Conservation (phyloP, 2,888 invertebrate species). For the Mimachlamys varia region DNA sequence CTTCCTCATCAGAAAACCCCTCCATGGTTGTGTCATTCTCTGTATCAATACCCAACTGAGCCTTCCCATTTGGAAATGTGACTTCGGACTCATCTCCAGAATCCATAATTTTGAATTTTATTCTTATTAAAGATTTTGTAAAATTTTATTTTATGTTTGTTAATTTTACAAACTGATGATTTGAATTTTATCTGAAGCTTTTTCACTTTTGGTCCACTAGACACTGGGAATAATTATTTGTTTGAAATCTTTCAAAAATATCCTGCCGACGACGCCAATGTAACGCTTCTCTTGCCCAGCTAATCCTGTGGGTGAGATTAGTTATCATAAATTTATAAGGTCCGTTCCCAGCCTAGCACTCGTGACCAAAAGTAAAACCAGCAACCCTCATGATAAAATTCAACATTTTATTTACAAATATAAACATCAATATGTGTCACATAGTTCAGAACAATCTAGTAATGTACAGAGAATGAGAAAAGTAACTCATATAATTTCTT, state of each 20-base stretch:
- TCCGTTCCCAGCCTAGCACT: conserved; percentile 24
- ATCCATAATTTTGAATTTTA: not conserved
- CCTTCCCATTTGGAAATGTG: not conserved
- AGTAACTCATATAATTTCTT: no score
- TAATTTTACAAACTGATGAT: not conserved
- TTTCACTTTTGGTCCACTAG: not conserved
- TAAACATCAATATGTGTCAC: no score
- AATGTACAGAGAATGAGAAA: no score
- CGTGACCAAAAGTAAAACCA: conserved; percentile 29
- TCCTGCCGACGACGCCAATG: not conserved
- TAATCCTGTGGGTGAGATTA: not conserved
- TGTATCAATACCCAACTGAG: not conserved
- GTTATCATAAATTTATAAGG: conserved; percentile 29
- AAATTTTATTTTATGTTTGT: not conserved
- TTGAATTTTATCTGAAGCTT: not conserved
- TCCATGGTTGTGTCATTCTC: conserved; percentile 13
- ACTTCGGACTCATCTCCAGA: conserved; percentile 20
- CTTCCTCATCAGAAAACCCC: conserved; percentile 13
- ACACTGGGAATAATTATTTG: conserved; percentile 29
- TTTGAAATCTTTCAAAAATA: not conserved
- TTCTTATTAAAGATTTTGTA: not conserved
- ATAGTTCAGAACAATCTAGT: no score
- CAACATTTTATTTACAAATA: not conserved
- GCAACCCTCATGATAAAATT: no score
- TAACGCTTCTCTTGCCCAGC: not conserved